A percentile compares a stretch with the other conserved stretches of the same genome.
Conservation (phyloP, 2,113 vertebrate genomes). For the Malurus cyaneus region DNA sequence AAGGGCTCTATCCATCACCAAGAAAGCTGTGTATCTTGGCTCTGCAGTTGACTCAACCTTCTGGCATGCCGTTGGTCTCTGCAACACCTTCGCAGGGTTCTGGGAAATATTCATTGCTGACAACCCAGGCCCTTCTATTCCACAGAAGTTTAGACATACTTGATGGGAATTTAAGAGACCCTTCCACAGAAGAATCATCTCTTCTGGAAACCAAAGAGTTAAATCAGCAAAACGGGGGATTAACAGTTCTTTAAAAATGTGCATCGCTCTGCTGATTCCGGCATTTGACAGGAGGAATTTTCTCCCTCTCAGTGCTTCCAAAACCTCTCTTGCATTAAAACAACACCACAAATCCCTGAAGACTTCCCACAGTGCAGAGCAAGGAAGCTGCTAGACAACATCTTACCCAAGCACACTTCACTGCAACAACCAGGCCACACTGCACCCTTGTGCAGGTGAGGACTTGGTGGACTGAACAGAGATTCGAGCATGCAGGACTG, state of each 20-base stretch:
- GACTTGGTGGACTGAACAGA: background rate
- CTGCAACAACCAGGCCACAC: background rate
- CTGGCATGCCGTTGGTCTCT: background rate
- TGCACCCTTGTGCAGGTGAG: background rate
- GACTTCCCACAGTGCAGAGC: background rate
- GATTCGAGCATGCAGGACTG: background rate
- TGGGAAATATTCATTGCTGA: background rate
- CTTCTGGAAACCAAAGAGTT: slow-evolving; percentile 15
- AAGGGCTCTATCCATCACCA: background rate
- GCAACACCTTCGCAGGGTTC: background rate
- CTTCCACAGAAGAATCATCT: background rate
- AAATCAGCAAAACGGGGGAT: slow-evolving; percentile 8
- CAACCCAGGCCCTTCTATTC: background rate
- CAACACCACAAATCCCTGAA: slow-evolving; percentile 21
- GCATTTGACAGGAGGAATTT: slow-evolving; percentile 27
- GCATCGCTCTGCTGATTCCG: slow-evolving; percentile 6
- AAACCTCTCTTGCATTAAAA: slow-evolving; percentile 16
- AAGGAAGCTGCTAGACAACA: background rate
- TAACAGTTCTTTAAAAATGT: slow-evolving; percentile 13
- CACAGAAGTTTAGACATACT: background rate
- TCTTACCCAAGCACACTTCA: background rate
- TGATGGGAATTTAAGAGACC: background rate
- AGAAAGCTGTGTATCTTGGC: background rate
- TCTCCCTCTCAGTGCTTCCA: background rate
- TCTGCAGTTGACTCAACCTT: background rate